These are phyloP conservation scores for Rhogogaster chlorosoma DNA, from an alignment of 2,888 invertebrate genomes.

Conservation along the genomic window DNA sequence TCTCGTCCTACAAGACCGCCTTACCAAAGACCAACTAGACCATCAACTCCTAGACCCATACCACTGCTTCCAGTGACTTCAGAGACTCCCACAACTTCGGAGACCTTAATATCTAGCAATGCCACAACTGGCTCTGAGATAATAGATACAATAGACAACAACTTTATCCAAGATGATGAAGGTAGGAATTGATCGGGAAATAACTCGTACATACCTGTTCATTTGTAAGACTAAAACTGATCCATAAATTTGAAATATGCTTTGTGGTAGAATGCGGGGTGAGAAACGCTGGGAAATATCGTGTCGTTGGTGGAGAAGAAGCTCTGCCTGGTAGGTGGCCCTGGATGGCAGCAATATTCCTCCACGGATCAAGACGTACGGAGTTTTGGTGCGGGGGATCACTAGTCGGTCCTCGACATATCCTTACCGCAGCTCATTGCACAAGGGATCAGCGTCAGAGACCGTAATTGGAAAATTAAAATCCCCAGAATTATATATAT, in stretches of 20 bases:
- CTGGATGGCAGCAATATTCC: constrained; percentile 97
- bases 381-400: constrained; percentile 98
- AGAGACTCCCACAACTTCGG: constrained; percentile 59
- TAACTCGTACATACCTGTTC: not conserved
- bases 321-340: constrained; percentile 94
- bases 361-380: constrained; percentile 90
- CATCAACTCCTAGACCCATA: constrained; percentile 79
- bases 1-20: constrained; percentile 79
- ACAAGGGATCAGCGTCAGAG: constrained; percentile 93
- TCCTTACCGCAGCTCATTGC: constrained; percentile 96
- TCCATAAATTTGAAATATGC: not conserved
- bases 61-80: constrained; percentile 70
- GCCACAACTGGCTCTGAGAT: constrained; percentile 63
- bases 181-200: constrained; percentile 61
- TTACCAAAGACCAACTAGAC: constrained; percentile 75
- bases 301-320: constrained; percentile 95
- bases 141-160: constrained; percentile 69
- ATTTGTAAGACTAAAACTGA: not conserved
- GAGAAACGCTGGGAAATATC: constrained; percentile 89
- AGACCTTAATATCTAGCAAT: constrained; percentile 54
- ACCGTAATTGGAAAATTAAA: constrained; percentile 83
- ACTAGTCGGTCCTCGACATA: constrained; percentile 88
- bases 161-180: constrained; percentile 74
- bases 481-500: constrained; percentile 28
- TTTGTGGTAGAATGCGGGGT: constrained; percentile 87